Evolutionary conservation across 2,888 invertebrate genomes (phyloP), one percentile per base, ranked within the genome.

Genomic region (Pardosa pseudoannulata): DNA sequence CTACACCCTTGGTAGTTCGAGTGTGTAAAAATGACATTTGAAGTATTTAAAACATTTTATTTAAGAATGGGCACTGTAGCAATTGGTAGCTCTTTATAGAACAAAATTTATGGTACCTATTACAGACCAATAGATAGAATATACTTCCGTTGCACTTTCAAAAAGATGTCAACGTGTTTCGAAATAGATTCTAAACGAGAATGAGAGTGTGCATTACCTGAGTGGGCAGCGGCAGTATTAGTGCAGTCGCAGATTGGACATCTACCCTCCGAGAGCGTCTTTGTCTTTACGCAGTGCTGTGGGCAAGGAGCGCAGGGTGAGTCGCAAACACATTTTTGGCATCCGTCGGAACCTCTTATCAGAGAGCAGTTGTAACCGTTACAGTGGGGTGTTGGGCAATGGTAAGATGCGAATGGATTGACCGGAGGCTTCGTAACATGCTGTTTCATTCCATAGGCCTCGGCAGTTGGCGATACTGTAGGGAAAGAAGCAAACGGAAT

Each of bases 311-410:
- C 79, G 31, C 87, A 87, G 1, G 87, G 87, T 0, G 87, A 87
- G 19, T 87, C 87, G 3, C 87, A 87, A 0, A 87, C 87, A 39
- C 87, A 87, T 50, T 80, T 87, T 50, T 87, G 87, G 23, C 87
- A 87, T 0, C 80, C 87, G 39, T 87, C 87, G 1, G 80, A 39
- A n/a, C 87, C 87, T 65, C 87, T 62, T 1, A 87, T 67, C 7
- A 87, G 46, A 2, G 87, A 87, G 13, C 87, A 87, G 67, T 87
- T 87, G 56, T 87, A 87, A 19, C 87, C 87, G n/a, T 87, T 87
- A 75, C 87, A 87, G 62, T 87, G 87, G 0, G 87, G 87, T 0
- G 87, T 87, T 28, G 87, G 87, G 11, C 87, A 87, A 31, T 79
- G 87, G 19, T 87, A 87, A 16, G 86, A 74, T n/a, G 71, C 56